Conservation (phyloP, 1,140 invertebrate species). For the Dryas iulia region DNA sequence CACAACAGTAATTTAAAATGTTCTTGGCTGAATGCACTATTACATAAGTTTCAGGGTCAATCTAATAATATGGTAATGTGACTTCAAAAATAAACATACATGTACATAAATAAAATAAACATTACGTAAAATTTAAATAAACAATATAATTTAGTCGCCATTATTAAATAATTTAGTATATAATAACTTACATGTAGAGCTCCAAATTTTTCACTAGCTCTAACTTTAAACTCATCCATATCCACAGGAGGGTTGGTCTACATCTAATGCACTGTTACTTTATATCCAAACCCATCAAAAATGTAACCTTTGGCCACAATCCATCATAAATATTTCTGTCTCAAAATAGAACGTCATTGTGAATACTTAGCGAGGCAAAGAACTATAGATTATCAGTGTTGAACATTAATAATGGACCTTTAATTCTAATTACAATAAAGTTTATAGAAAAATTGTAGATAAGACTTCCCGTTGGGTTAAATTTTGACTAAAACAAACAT, state of each 20-base stretch:
- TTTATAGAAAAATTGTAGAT: conserved; percentile 22
- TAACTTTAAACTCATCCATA: conserved; percentile 70
- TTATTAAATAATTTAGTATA: not conserved
- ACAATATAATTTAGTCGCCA: not conserved
- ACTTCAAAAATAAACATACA: not conserved
- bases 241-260: conserved; percentile 44
- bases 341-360: conserved; percentile 69
- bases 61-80: conserved; percentile 13
- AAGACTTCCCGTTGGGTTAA: conserved; percentile 8
- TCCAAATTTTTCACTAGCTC: conserved; percentile 66
- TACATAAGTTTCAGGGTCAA: conserved; percentile 62
- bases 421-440: conserved; percentile 9
- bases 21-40: conserved; percentile 24
- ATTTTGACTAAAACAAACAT: conserved; percentile 46
- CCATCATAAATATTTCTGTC: conserved; percentile 60
- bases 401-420: conserved; percentile 6
- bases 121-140: not conserved
- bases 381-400: conserved; percentile 17
- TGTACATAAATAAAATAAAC: conserved; percentile 3
- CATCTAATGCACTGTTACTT: conserved; percentile 50
- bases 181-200: conserved; percentile 64
- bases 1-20: conserved; percentile 9
- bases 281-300: conserved; percentile 57
- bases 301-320: conserved; percentile 74
- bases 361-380: not conserved